Base-by-base conservation (phyloP, 2,888 invertebrate genomes). In the Agrochola macilenta region DNA sequence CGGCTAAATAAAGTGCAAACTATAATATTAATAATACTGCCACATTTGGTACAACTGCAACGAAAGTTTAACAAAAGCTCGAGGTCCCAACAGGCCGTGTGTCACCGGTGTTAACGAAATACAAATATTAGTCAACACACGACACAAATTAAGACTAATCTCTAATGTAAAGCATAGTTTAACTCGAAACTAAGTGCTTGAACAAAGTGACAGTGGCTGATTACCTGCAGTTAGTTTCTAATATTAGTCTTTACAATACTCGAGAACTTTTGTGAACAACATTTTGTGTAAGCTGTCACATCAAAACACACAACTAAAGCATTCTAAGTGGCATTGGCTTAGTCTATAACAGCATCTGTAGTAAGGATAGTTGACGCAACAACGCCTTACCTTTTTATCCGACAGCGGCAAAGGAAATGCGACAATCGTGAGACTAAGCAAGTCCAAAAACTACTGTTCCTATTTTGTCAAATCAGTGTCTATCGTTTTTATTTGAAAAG, bases 81-180 rank as follows among this genome's bases (percentile, higher is more conserved):
- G 69, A 66, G 68, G 49, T 76, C 79, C 65, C 76, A 70, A 63
- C 46, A 60, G 81, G 26, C 92, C 69, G 92, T 94, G 85, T 93
- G 95, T 94, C 91, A 84, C 92, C 85, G 84, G 93, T 92, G 96
- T 94, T 96, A 96, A 96, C 95, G 93, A 96, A 95, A 95, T 94
- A 95, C 95, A 96, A 96, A 96, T 95, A 96, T 96, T 95, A 91
- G 94, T 93, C 85, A 86, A 89, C 93, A 91, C 91, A 92, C 95
- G 95, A 94, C 95, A 96, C 95, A 96, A 96, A 96, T 96, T 95
- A 96, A 94, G 95, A 91, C 95, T 96, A 96, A 96, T 95, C 93
- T 93, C 93, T 93, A 95, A 95, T 92, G 96, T 92, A 95, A 96
- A 96, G 95, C 90, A 91, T 88, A 92, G 94, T 94, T 95, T 95